Conservation (phyloP, 2,888 invertebrate genomes). For the Pandemis corylana region DNA sequence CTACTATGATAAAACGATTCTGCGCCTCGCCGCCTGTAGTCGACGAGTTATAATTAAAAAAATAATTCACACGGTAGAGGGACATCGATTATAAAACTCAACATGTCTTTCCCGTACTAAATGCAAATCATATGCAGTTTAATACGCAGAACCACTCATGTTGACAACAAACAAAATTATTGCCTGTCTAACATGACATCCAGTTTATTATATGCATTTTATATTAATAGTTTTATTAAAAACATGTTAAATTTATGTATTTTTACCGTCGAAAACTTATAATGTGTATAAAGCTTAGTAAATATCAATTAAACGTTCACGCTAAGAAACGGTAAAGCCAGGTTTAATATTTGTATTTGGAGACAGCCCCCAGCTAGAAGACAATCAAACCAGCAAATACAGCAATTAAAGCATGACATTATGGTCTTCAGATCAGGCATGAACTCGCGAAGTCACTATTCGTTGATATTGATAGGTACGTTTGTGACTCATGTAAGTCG, state of each 20-base stretch:
- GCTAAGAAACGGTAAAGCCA: not conserved
- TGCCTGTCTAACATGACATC: conserved; percentile 60
- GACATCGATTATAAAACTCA: conserved; percentile 55
- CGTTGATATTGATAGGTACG: too few relatives aligned
- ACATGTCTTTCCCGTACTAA: conserved; percentile 58
- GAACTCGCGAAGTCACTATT: not conserved
- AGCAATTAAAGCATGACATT: too few relatives aligned
- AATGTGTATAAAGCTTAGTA: too few relatives aligned
- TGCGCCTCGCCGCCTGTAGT: conserved; percentile 40
- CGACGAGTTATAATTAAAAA: conserved; percentile 57
- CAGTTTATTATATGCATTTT: conserved; percentile 52
- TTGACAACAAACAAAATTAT: conserved; percentile 62
- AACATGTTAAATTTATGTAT: not conserved
- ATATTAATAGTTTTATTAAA: not conserved
- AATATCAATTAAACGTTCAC: too few relatives aligned
- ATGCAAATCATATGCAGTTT: conserved; percentile 65
- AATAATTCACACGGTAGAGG: conserved; percentile 51
- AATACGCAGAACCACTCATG: conserved; percentile 56
- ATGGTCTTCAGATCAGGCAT: too few relatives aligned
- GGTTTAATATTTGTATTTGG: not conserved
- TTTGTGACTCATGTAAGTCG: not conserved
- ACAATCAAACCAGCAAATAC: too few relatives aligned
- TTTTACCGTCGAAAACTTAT: not conserved
- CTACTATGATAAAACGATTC: conserved; percentile 44
- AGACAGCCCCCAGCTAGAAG: too few relatives aligned